Evolutionary conservation across 2,797 vertebrate genomes (phyloP).

Genomic region (Crypturellus tataupa): DNA sequence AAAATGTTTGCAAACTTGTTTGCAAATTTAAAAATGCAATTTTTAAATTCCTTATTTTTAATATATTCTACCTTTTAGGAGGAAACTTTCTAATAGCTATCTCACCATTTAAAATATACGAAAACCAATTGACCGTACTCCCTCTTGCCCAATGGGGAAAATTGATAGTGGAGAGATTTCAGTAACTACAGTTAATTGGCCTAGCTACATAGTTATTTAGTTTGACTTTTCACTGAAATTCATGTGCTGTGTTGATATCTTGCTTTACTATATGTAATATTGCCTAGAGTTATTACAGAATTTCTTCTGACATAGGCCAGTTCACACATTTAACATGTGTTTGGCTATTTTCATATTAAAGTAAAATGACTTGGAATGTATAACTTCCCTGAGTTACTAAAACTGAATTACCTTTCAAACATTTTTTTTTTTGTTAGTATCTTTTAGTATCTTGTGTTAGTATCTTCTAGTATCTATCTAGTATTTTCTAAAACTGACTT

Average conservation of each 20-base stretch:
- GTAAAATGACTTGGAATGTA: neutral
- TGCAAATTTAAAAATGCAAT: neutral
- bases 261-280: neutral
- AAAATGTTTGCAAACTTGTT: no score
- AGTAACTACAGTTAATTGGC: neutral
- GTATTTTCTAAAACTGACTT: neutral
- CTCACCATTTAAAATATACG: neutral
- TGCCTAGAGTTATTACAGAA: neutral
- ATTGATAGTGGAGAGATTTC: neutral
- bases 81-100: neutral
- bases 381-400: neutral
- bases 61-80: neutral
- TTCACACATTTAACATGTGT: neutral
- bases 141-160: neutral
- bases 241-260: neutral
- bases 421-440: no score
- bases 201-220: fast-evolving
- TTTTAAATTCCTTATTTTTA: neutral
- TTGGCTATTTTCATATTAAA: neutral
- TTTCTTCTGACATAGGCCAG: neutral
- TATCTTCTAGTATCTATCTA: neutral
- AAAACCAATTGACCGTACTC: neutral
- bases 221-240: neutral
- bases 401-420: neutral
- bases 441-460: neutral